Conservation (phyloP, 2,888 invertebrate species). For the Micropterix aruncella region DNA sequence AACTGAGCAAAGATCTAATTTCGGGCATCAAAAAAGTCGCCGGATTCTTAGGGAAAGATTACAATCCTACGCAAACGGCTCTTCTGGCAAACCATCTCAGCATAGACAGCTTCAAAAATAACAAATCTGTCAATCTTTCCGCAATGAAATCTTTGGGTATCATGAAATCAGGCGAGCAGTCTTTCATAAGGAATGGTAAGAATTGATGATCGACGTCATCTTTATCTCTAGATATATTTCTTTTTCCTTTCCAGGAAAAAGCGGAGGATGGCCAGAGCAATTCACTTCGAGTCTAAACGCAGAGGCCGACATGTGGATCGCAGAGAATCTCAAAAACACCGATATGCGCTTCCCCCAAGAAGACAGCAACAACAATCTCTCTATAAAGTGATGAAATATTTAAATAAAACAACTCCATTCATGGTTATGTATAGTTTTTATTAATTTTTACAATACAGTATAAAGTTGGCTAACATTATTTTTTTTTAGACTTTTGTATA, state of each 20-base stretch:
- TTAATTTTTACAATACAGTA: no score
- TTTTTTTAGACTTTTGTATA: no score
- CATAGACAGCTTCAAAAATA: conserved; percentile 70
- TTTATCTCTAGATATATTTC: not conserved
- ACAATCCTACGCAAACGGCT: conserved; percentile 41
- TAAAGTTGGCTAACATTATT: no score
- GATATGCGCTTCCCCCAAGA: conserved; percentile 42
- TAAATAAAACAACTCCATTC: no score
- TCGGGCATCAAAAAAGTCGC: conserved; percentile 42
- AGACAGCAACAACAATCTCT: conserved; percentile 4
- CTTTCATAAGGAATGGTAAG: conserved; percentile 52
- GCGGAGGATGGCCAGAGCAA: conserved; percentile 56
- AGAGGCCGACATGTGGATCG: conserved; percentile 57
- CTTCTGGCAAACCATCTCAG: conserved; percentile 56
- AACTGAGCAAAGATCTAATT: conserved; percentile 51
- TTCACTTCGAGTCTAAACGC: conserved; percentile 51
- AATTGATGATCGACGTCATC: conserved; percentile 16
- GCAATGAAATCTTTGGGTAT: conserved; percentile 48
- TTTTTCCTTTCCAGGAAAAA: conserved; percentile 30
- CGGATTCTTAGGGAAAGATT: conserved; percentile 43
- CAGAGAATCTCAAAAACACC: conserved; percentile 42
- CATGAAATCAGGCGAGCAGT: conserved; percentile 38
- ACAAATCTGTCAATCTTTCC: conserved; percentile 63
- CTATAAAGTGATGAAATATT: not conserved
- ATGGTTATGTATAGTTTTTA: no score